Base-by-base conservation (phyloP, 2,888 invertebrate species). In the Eubasilissa splendida region DNA sequence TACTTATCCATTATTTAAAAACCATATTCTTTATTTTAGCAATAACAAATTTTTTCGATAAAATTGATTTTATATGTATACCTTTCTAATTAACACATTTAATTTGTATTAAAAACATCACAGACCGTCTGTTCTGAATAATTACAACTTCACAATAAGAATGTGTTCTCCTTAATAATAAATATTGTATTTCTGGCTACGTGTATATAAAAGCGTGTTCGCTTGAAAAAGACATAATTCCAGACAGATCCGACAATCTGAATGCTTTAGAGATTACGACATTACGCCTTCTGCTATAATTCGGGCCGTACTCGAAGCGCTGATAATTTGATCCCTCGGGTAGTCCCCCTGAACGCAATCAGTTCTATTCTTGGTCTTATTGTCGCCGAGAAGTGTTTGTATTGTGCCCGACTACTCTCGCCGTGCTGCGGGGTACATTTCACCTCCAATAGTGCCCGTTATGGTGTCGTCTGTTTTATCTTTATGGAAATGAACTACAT, bases 291-390 rank as follows among this genome's bases (percentile, higher is more conserved):
- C 56, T 14, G 56, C 33, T 73, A 73, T 42, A 22, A 73, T 33
- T 56, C 12, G 33, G 71, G 56, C 42, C 56, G 56, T 31, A 68
- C 68, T 68, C 50, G 71, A 54, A 66, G 70, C 65, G 76, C 58
- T 68, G 77, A 80, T 80, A 80, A 80, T 80, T 80, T 80, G 80
- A 76, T 80, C 80, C 80, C 77, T 59, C 52, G 77, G 77, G 79
- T 50, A 56, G 58, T n/a, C 42, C 56, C 52, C 63, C 65, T 63
- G 58, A 54, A 56, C 54, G 58, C 77, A 77, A 80, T 80, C 80
- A 80, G 80, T 76, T 76, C 76, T 76, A 76, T 80, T 80, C 80
- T 76, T 52, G 59, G 60, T 70, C 74, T 60, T 60, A 79, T 79
- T 79, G 79, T 79, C 65, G 73, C 65, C 53, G 73, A 73, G 71